Evolutionary conservation across 2,113 vertebrate species (phyloP), one percentile per base, ranked within the genome.

Genomic region (Centropristis striata): DNA sequence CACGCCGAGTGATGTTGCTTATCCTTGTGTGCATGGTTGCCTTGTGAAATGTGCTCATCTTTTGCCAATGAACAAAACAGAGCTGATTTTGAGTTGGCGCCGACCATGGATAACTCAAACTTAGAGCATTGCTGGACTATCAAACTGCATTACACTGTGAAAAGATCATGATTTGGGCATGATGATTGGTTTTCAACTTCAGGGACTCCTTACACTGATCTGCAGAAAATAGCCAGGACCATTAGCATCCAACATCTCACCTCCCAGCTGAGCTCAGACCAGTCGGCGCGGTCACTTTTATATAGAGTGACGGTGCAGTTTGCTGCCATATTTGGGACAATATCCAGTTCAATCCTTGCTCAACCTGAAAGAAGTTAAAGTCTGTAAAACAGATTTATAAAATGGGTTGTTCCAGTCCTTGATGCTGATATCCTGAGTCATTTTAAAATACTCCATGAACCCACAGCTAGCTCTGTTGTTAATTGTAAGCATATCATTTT

Each of bases 251-350:
- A 46, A 11, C 14, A 23, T 27, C 14, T 63, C 8, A 6, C 10
- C 41, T 37, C 10, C 37, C 39, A 15, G 58, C 0, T 27, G 37
- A 65, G 21, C 23, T 49, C 10, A 8, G 14, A 46, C 11, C 20
- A 23, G 20, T 60, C 9, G 2, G 36, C 42, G 32, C 3, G 1
- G 28, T 66, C 51, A 44, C n/a, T 28, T 15, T 41, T 47, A 65
- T n/a, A 50, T n/a, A n/a, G n/a, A n/a, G n/a, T n/a, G 20, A 5
- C 8, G 32, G 9, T 44, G 32, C 23, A 61, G 42, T 47, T 39
- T 27, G 25, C 51, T 37, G 20, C 49, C 61, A 71, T 87, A 75
- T 78, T 71, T 75, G 65, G 65, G 47, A 72, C 39, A 55, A 32
- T 16, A 46, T 81, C 67, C 27, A 57, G 46, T 20, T 37, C 8